A percentile compares a stretch with the other conserved stretches of the same genome.
These are phyloP conservation scores for Trissonchulus latispiculum DNA, from an alignment of 2,888 invertebrate species.

Conservation along the genomic window DNA sequence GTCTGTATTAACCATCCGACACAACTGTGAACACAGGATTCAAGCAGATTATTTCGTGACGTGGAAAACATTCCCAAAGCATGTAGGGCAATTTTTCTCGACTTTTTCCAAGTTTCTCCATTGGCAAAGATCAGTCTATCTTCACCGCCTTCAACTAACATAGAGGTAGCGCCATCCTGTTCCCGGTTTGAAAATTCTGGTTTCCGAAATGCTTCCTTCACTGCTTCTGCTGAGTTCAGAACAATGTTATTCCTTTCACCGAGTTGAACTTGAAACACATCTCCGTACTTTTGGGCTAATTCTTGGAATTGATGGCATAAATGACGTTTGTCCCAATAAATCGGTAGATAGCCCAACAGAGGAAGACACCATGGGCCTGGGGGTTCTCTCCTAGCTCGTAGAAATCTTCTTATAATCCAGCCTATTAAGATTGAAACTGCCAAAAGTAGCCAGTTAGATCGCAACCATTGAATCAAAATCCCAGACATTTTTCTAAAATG, in stretches of 20 bases:
- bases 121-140: background rate
- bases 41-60: background rate
- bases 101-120: background rate
- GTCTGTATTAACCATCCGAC: background rate
- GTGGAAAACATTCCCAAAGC: background rate
- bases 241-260: background rate
- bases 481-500: too few relatives aligned
- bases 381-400: too few relatives aligned
- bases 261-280: background rate
- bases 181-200: background rate
- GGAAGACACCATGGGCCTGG: too few relatives aligned
- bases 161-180: background rate
- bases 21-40: background rate
- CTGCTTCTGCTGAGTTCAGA: background rate
- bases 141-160: background rate
- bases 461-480: too few relatives aligned
- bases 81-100: background rate
- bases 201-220: background rate
- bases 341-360: too few relatives aligned
- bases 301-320: too few relatives aligned
- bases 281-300: background rate
- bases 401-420: too few relatives aligned
- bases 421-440: too few relatives aligned
- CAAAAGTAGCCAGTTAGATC: too few relatives aligned
- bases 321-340: too few relatives aligned